Conservation (phyloP, 1,140 invertebrate species). For the Belonocnema kinseyi region DNA sequence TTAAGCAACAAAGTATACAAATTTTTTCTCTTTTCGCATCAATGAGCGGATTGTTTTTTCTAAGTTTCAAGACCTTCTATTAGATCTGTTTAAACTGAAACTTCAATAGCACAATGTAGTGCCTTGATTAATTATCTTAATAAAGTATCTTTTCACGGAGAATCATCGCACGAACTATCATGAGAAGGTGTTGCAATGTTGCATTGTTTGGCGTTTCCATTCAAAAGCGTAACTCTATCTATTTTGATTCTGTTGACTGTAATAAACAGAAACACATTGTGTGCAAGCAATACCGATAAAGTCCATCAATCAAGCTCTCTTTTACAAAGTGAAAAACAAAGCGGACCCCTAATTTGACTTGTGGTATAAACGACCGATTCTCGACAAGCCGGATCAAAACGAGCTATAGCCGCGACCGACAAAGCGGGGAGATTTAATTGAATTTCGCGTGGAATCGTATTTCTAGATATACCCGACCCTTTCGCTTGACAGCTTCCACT, state of each 20-base stretch:
- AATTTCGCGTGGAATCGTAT: slow-evolving; percentile 18
- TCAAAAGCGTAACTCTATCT: not conserved
- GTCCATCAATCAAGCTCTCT: slow-evolving; percentile 27
- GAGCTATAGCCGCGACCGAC: slow-evolving; percentile 21
- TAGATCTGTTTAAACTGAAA: not conserved
- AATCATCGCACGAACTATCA: not conserved
- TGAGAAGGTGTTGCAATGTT: not conserved
- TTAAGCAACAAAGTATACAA: no score
- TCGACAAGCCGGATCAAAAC: slow-evolving; percentile 27
- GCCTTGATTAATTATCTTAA: not conserved
- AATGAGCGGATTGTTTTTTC: no score
- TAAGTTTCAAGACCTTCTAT: no score
- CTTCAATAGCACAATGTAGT: not conserved
- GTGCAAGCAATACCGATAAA: slow-evolving; percentile 28
- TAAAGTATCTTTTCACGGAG: not conserved
- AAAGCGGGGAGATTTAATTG: slow-evolving; percentile 29
- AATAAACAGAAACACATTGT: slow-evolving; percentile 29
- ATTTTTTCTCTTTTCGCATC: no score
- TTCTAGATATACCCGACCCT: not conserved
- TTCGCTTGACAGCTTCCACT: slow-evolving; percentile 20
- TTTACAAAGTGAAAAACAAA: slow-evolving; percentile 30
- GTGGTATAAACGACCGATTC: slow-evolving; percentile 29
- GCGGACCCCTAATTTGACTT: slow-evolving; percentile 27
- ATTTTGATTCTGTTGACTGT: slow-evolving; percentile 1
- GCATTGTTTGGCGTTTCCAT: no score